These are phyloP conservation scores for Panzeria rudis DNA, from an alignment of 2,888 invertebrate genomes.

Conservation along the genomic window DNA sequence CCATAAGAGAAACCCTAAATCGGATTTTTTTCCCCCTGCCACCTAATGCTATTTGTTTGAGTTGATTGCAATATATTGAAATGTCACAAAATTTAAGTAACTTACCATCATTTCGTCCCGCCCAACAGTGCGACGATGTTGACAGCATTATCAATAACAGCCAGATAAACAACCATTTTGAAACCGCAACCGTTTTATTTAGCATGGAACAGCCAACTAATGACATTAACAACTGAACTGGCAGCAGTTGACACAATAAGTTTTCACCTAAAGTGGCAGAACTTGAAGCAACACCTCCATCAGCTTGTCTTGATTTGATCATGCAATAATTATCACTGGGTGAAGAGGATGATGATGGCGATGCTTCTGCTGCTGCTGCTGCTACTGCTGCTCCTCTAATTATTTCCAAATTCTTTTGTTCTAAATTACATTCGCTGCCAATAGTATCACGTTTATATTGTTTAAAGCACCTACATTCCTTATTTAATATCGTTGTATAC, in stretches of 20 bases:
- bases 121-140: conserved; percentile 80
- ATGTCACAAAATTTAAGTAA: conserved; percentile 56
- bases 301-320: conserved; percentile 38
- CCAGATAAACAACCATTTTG: conserved; percentile 72
- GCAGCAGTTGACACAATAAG: conserved; percentile 20
- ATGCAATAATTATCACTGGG: conserved; percentile 47
- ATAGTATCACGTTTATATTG: conserved; percentile 80
- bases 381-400: conserved; percentile 23
- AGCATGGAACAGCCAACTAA: conserved; percentile 63
- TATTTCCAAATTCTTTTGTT: conserved; percentile 50
- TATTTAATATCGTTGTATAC: conserved; percentile 78
- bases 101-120: conserved; percentile 83
- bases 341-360: conserved; percentile 5
- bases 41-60: no score
- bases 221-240: conserved; percentile 25
- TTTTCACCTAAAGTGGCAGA: background rate
- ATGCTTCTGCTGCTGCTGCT: conserved; percentile 33
- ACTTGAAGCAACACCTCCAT: background rate
- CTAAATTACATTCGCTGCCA: conserved; percentile 69
- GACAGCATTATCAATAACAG: conserved; percentile 79
- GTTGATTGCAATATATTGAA: no score
- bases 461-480: conserved; percentile 81
- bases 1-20: no score
- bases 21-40: no score
- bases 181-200: conserved; percentile 69